Conservation (phyloP, 2,113 vertebrate species). For the Bubo blakistoni region DNA sequence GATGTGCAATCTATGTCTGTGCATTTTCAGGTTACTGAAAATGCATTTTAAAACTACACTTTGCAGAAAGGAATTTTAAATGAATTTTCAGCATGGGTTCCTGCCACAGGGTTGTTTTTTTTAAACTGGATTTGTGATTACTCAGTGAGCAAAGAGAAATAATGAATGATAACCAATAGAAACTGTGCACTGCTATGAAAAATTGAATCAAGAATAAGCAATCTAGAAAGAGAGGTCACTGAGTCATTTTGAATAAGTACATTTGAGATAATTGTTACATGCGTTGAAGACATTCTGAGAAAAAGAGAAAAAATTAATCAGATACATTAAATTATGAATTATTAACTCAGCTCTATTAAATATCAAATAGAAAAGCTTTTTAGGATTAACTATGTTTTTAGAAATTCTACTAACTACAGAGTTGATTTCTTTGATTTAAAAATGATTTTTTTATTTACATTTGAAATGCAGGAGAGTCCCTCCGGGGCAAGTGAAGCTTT, state of each 20-base stretch:
- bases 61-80: background rate
- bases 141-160: slow-evolving; percentile 5
- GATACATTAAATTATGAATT: slow-evolving; percentile 63
- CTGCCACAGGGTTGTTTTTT: background rate
- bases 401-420: background rate
- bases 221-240: slow-evolving; percentile 12
- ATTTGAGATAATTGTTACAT: slow-evolving; percentile 41
- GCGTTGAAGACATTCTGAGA: slow-evolving; percentile 32
- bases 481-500: accelerated
- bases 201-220: slow-evolving; percentile 32
- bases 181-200: background rate
- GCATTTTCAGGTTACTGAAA: background rate
- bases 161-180: background rate
- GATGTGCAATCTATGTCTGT: no score
- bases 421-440: background rate
- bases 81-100: background rate
- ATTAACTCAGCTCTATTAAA: slow-evolving; percentile 57
- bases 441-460: background rate
- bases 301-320: slow-evolving; percentile 60
- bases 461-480: background rate
- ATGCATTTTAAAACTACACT: background rate
- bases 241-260: slow-evolving; percentile 26
- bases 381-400: background rate
- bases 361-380: slow-evolving; percentile 23
- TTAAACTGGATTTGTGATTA: background rate